Evolutionary conservation across 2,888 invertebrate species (phyloP), one percentile per base, ranked within the genome.

Genomic region (Anagyrus pseudococci): DNA sequence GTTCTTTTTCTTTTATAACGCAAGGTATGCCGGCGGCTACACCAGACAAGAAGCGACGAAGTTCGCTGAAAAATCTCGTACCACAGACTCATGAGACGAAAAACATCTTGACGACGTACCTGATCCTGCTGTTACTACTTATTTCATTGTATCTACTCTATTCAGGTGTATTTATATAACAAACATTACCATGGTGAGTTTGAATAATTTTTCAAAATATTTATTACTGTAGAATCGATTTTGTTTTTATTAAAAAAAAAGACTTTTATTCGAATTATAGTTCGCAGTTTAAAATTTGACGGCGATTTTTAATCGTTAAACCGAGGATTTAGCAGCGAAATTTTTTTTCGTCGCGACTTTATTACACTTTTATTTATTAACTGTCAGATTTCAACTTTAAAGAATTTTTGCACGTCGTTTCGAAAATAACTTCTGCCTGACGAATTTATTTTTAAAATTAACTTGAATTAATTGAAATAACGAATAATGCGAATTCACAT

Each of bases 101-200:
- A 67, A 89, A 85, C 79, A 84, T 90, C 68, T 83, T 89, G 74
- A 87, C 88, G 75, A 90, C 90, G 70, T 90, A 89, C 76, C 80
- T 88, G 72, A 89, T 90, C 77, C 81, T 90, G 77, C 85, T 89
- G 72, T 82, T 87, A 46, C 83, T 90, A 43, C 82, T 90, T 58
- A 84, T 87, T 72, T 84, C 87, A 60, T 83, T 90, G 55, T 90
- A 89, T 87, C 81, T 88, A 43, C 84, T 90, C 66, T 90, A 90
- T 79, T 85, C 88, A 22, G 88, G 89, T 29, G 17, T 49, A 65
- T 72, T 88, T 58, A 79, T 81, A 67, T 82, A 80, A 77, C 53
- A 68, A 59, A 67, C 68, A 56, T 63, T 47, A 64, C 57, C 20
- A 69, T 72, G 75, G 75, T 76, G 50, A 72, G 76, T 70, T 26